phyloP scores from a whole-genome alignment of 1,140 invertebrate species.

The Hylaeus anthracinus region DNA sequence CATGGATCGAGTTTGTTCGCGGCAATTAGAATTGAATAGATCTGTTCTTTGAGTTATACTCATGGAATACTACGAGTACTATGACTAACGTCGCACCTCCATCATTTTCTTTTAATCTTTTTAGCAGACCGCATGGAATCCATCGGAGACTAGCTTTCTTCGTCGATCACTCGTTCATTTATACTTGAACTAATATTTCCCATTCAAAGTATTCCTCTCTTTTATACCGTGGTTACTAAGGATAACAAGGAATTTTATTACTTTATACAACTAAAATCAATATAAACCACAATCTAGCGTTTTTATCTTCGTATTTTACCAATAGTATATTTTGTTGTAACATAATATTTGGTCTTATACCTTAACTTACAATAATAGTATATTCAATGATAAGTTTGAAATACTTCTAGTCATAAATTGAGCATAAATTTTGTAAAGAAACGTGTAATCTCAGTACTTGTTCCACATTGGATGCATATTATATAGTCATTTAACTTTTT shows the following conservation, averaged over 20 bases:
- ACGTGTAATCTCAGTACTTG: conserved; percentile 7
- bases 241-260: conserved; percentile 14
- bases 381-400: conserved; percentile 1
- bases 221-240: background rate
- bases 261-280: conserved; percentile 2
- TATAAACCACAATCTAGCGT: conserved; percentile 10
- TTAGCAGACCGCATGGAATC: too few relatives aligned
- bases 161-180: too few relatives aligned
- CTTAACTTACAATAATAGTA: conserved; percentile 8
- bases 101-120: background rate
- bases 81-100: background rate
- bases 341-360: conserved; percentile 20
- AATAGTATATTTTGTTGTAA: conserved; percentile 10
- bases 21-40: background rate
- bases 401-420: conserved; percentile 17
- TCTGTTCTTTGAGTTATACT: background rate
- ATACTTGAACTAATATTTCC: too few relatives aligned
- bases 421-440: conserved; percentile 20
- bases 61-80: background rate
- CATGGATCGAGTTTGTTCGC: conserved; percentile 1
- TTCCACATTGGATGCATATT: background rate
- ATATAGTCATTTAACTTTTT: conserved; percentile 6
- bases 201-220: too few relatives aligned
- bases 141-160: too few relatives aligned
- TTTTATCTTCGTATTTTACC: conserved; percentile 14